phyloP scores from a whole-genome alignment of 2,888 invertebrate species.

The Drepana falcataria region DNA sequence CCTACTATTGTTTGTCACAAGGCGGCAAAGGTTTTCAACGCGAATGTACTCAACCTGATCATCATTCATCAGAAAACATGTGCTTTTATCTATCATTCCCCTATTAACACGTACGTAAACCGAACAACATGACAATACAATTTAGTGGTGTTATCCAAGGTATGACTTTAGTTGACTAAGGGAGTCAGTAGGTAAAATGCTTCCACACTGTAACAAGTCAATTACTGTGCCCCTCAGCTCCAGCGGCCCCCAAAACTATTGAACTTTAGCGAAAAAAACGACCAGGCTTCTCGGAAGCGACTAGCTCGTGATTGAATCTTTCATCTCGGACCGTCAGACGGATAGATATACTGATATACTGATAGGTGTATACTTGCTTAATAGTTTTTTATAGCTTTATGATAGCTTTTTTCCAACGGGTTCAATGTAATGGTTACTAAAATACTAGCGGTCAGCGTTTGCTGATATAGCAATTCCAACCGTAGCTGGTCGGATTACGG shows the following conservation, averaged over 20 bases:
- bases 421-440: slow-evolving; percentile 17
- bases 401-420: slow-evolving; percentile 38
- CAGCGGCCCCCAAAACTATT: slow-evolving; percentile 46
- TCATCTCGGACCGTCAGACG: slow-evolving; percentile 50
- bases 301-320: slow-evolving; percentile 66
- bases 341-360: slow-evolving; percentile 34
- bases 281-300: slow-evolving; percentile 59
- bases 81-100: no score
- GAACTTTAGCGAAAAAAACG: slow-evolving; percentile 45
- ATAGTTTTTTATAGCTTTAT: slow-evolving; percentile 44
- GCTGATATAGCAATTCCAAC: neutral
- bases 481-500: neutral
- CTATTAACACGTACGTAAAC: no score
- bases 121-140: no score
- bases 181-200: no score
- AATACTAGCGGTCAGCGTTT: slow-evolving; percentile 1
- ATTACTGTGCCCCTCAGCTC: slow-evolving; percentile 10
- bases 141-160: no score
- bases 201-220: slow-evolving; percentile 13
- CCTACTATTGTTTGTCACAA: no score
- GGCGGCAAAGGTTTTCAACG: no score
- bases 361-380: slow-evolving; percentile 45
- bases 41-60: no score
- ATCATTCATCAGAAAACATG: no score
- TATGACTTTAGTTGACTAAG: no score